Conservation (phyloP, 2,113 vertebrate species). For the Macaca mulatta region DNA sequence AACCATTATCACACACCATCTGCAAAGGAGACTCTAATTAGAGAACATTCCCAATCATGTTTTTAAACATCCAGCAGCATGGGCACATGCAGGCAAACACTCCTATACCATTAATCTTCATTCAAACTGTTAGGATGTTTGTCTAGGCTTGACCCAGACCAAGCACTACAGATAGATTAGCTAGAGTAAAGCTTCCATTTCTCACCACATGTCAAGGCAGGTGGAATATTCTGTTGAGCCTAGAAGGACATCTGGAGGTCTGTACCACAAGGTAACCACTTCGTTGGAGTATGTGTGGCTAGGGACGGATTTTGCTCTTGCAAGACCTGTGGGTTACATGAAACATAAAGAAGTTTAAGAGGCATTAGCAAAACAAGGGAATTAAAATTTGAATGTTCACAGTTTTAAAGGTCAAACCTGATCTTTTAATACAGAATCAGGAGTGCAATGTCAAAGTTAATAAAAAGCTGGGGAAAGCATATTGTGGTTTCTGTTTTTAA, state of each 20-base stretch:
- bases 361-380: conserved; percentile 46
- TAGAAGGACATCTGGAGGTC: conserved; percentile 96
- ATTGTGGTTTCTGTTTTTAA: background rate
- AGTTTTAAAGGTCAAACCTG: conserved; percentile 48
- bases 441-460: background rate
- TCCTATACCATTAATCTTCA: conserved; percentile 27
- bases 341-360: conserved; percentile 60
- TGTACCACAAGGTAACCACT: conserved; percentile 98
- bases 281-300: conserved; percentile 99
- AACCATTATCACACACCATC: conserved; percentile 16
- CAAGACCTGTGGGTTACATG: conserved; percentile 88
- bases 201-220: conserved; percentile 99
- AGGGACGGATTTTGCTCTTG: conserved; percentile 96
- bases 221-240: conserved; percentile 98
- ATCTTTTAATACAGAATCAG: background rate
- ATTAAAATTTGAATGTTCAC: background rate
- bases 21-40: conserved; percentile 45
- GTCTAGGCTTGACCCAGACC: background rate
- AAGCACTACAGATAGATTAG: conserved; percentile 8
- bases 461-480: conserved; percentile 2
- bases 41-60: conserved; percentile 6
- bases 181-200: conserved; percentile 41
- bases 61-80: background rate
- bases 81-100: background rate
- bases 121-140: background rate